Evolutionary conservation across 2,888 invertebrate species (phyloP).

Genomic region (Leptopilina myrica): DNA sequence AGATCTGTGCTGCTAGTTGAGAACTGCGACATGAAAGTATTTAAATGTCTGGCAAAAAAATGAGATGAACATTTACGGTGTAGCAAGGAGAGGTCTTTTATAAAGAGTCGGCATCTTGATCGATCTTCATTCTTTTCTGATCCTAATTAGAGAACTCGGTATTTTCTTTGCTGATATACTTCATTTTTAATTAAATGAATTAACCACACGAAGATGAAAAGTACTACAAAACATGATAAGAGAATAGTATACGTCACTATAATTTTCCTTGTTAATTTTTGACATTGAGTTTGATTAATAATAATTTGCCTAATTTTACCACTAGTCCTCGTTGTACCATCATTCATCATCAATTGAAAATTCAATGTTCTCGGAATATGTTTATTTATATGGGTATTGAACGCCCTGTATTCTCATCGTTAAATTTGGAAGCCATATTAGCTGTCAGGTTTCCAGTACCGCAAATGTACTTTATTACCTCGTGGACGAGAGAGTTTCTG

Average conservation of each 20-base stretch:
- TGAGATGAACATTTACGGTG: slow-evolving; percentile 28
- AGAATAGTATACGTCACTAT: neutral
- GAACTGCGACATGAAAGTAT: slow-evolving; percentile 37
- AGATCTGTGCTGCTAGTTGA: slow-evolving; percentile 21
- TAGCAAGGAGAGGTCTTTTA: neutral
- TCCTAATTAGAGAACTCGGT: slow-evolving; percentile 14
- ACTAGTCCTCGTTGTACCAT: neutral
- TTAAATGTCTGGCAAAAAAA: slow-evolving; percentile 28
- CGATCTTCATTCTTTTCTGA: slow-evolving; percentile 38
- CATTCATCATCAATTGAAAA: slow-evolving; percentile 29
- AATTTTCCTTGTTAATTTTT: neutral
- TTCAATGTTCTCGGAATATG: slow-evolving; percentile 43
- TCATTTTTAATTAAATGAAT: slow-evolving; percentile 12
- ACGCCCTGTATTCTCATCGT: slow-evolving; percentile 45
- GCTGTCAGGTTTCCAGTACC: slow-evolving; percentile 54
- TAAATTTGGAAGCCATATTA: slow-evolving; percentile 56
- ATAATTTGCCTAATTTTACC: slow-evolving; percentile 4
- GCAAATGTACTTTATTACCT: slow-evolving; percentile 58
- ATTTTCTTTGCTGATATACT: neutral
- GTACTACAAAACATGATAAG: neutral
- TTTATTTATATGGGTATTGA: slow-evolving; percentile 8
- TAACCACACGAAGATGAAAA: neutral
- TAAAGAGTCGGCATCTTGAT: slow-evolving; percentile 33
- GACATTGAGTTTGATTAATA: neutral
- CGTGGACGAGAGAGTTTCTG: slow-evolving; percentile 52